These are phyloP conservation scores for Dendrolimus houi DNA, from an alignment of 2,888 invertebrate species.

Conservation along the genomic window DNA sequence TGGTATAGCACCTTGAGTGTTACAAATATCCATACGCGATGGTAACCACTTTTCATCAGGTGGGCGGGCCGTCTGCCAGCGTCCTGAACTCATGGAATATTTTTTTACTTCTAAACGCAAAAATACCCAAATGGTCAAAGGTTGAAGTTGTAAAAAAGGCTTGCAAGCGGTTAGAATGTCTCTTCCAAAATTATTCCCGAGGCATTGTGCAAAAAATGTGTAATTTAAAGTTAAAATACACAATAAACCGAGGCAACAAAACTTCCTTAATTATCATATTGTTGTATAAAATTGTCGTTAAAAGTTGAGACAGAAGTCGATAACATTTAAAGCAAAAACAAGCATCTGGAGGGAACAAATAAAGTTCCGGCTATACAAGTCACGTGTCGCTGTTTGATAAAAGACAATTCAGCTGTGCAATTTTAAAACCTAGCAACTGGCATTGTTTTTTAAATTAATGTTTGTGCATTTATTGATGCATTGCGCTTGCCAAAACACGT, in stretches of 20 bases:
- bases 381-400: slow-evolving; percentile 1
- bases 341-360: slow-evolving; percentile 40
- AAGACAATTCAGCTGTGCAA: too few relatives aligned
- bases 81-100: too few relatives aligned
- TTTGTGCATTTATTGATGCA: too few relatives aligned
- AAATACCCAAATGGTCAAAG: neutral
- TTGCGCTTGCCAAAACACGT: too few relatives aligned
- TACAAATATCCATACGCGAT: too few relatives aligned
- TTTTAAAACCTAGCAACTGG: too few relatives aligned
- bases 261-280: slow-evolving; percentile 63
- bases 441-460: too few relatives aligned
- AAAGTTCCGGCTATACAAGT: slow-evolving; percentile 22
- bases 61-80: too few relatives aligned
- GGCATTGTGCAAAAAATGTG: neutral
- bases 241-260: slow-evolving; percentile 19
- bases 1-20: too few relatives aligned
- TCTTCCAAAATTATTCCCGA: neutral
- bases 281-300: slow-evolving; percentile 68
- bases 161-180: neutral
- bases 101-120: too few relatives aligned
- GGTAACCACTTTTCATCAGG: too few relatives aligned
- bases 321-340: slow-evolving; percentile 62
- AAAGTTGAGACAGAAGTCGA: slow-evolving; percentile 60
- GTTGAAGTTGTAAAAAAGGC: neutral
- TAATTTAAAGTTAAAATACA: neutral